Conservation (phyloP, 1,140 invertebrate genomes). For the Heliconius hewitsoni region DNA sequence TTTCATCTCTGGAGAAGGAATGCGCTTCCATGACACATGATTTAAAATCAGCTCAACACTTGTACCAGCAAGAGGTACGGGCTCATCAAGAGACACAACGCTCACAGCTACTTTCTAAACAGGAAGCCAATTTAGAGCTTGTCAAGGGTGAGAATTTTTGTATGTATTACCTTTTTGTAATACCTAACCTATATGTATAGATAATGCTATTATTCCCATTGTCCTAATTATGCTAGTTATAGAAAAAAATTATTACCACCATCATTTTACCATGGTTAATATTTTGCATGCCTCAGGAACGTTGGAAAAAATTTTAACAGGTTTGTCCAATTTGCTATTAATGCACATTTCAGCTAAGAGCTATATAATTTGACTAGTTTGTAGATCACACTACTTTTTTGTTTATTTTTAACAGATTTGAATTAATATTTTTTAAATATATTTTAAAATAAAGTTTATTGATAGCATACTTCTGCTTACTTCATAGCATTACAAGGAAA, state of each 20-base stretch:
- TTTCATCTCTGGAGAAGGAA: slow-evolving; percentile 93
- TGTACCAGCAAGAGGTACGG: slow-evolving; percentile 93
- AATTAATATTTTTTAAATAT: not conserved
- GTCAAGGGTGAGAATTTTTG: slow-evolving; percentile 87
- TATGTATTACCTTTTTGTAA: slow-evolving; percentile 16
- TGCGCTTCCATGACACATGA: slow-evolving; percentile 93
- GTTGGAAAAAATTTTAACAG: slow-evolving; percentile 78
- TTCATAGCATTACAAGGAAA: slow-evolving; percentile 91
- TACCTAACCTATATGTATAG: slow-evolving; percentile 20
- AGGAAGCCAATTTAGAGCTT: slow-evolving; percentile 94
- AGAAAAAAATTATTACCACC: slow-evolving; percentile 13
- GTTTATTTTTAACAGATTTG: not conserved
- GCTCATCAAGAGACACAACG: slow-evolving; percentile 95
- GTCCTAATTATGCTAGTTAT: slow-evolving; percentile 48
- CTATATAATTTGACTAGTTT: not conserved
- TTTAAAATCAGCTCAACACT: slow-evolving; percentile 91
- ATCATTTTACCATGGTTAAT: slow-evolving; percentile 47
- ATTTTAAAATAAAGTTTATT: not conserved
- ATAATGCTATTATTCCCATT: slow-evolving; percentile 34
- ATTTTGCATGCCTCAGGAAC: slow-evolving; percentile 80
- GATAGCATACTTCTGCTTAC: not conserved
- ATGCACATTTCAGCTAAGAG: not conserved
- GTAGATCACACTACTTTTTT: not conserved
- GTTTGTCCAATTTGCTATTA: slow-evolving; percentile 70
- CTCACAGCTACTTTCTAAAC: slow-evolving; percentile 90